Evolutionary conservation across 2,888 invertebrate species (phyloP), one percentile per base, ranked within the genome.

Genomic region (Aphidius colemani): DNA sequence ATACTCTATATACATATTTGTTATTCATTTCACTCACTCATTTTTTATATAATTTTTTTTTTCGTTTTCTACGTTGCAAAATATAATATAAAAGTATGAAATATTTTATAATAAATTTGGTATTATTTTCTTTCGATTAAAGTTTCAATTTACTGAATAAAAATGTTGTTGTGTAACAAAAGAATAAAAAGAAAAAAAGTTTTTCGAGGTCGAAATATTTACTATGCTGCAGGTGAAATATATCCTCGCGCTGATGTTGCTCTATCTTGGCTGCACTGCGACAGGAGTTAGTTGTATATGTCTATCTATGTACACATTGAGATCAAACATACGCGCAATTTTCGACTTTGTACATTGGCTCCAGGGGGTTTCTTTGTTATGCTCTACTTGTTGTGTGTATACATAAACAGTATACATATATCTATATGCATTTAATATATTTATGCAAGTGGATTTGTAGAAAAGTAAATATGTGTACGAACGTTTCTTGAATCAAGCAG

Each of bases 241-340:
- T 18, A 18, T 18, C 13, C 13, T 18, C 13, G 13, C 1, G 13
- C 30, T 30, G 30, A 30, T 30, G 30, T 30, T 30, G 30, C 30
- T 30, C 56, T 57, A 57, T 57, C 40, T 46, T 13, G 59, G 63
- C 63, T 59, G 63, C 63, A 64, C 48, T 64, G 63, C 63, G 63
- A 59, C 59, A 60, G 56, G 56, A 56, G 59, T 56, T 48, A 45
- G 58, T 64, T 53, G 55, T 60, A 64, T 60, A 57, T 10, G 44
- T 44, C 10, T 58, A 30, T 50, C 18, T 50, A 48, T 48, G 46
- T 59, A 41, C 49, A 49, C 10, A 49, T n/a, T 11, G 49, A 49
- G 13, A 49, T 49, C 49, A 13, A 49, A 49, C 7, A 11, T n/a
- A 49, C 11, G 3, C 45, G 45, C 45, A 45, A 45, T 45, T 45